Conservation (phyloP, 2,113 vertebrate species). For the Rynchops niger region DNA sequence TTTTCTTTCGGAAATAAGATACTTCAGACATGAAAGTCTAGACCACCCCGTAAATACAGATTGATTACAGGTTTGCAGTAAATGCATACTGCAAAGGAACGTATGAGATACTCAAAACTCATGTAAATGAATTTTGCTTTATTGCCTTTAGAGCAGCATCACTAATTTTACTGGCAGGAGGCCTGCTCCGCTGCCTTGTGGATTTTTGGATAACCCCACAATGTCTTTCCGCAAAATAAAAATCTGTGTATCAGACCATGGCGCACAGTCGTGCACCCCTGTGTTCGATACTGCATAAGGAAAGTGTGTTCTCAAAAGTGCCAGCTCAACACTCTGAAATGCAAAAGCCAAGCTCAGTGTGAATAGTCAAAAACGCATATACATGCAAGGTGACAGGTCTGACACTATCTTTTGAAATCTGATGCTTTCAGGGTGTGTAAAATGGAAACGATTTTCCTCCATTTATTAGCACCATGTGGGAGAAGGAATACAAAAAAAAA, state of each 20-base stretch:
- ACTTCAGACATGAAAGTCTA: neutral
- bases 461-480: constrained; percentile 50
- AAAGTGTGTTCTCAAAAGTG: neutral
- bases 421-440: constrained; percentile 25
- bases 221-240: neutral
- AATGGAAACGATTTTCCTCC: constrained; percentile 35
- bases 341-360: constrained; percentile 6
- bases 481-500: neutral
- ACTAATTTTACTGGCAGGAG: neutral
- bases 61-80: neutral
- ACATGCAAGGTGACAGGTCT: neutral
- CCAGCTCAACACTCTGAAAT: neutral
- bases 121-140: neutral
- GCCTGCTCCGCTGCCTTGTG: neutral
- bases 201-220: neutral
- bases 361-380: neutral
- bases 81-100: neutral
- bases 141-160: neutral
- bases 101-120: neutral
- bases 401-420: constrained; percentile 1
- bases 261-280: neutral
- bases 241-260: neutral
- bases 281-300: neutral
- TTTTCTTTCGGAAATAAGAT: neutral
- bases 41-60: neutral